Evolutionary conservation across 2,888 invertebrate species (phyloP), one percentile per base, ranked within the genome.

Genomic region (Meiosimyza platycephala): DNA sequence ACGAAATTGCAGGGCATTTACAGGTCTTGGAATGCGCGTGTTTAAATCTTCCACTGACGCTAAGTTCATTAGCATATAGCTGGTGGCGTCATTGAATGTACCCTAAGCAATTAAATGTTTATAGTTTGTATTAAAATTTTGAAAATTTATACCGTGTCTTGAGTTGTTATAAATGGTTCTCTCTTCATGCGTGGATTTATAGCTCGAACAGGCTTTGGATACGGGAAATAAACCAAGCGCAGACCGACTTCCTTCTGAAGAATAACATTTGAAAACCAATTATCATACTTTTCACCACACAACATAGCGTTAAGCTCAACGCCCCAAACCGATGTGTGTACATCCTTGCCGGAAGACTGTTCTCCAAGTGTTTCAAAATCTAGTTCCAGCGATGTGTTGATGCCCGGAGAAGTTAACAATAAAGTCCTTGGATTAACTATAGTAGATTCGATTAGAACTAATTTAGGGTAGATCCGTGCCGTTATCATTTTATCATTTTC

Each of bases 201-300:
- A 3, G 71, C 51, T 18, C 82, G 78, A 2, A 81, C 77, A 33
- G 89, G 86, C 55, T 82, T 79, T 2, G 86, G 82, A 77, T 89
- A 83, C 1, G 92, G 90, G 82, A 92, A 92, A 81, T 91, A 91
- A 3, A 90, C 91, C 66, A 93, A 85, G 64, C 90, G 89, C 59
- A 90, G 86, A 6, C 89, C 90, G 0, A 80, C 81, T 12, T 89
- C 85, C 63, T 90, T 86, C 67, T 88, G 87, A 4, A 84, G 67
- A 64, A 86, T 79, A 22, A 33, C 82, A 62, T 88, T 89, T 0
- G 92, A 91, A 80, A 95, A 88, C 95, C 95, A 95, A 70, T 90
- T 89, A 18, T 92, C 91, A 13, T 90, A 91, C 76, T 91, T 90
- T 73, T 90, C 90, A 0, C 95, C 95, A 82, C 95, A 95, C 81